Base-by-base conservation (phyloP, 1,140 invertebrate species). In the Plectrocnemia conspersa region DNA sequence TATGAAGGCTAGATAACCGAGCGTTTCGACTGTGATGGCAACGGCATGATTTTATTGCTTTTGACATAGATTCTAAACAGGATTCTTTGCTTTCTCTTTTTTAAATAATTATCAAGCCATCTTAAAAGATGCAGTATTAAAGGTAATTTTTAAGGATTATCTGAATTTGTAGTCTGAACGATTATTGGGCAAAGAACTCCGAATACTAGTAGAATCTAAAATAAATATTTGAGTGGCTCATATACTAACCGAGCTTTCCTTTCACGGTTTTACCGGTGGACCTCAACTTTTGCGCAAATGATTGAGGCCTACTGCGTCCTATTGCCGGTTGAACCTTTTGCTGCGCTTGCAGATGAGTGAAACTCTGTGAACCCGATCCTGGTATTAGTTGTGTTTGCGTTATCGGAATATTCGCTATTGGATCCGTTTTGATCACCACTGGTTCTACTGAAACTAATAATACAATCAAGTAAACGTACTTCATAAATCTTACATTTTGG, bases 201-300 rank as follows among this genome's bases (percentile, higher is more conserved):
- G n/a, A n/a, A n/a, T n/a, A n/a, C n/a, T n/a, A n/a, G n/a, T n/a
- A n/a, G n/a, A n/a, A n/a, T n/a, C n/a, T n/a, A n/a, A n/a, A n/a
- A n/a, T n/a, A n/a, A n/a, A n/a, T n/a, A n/a, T n/a, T n/a, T n/a
- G n/a, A n/a, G n/a, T n/a, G n/a, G n/a, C 7, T 32, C 27, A 32
- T 50, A 36, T 19, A 52, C 48, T 59, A 62, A 77, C 74, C 73
- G 21, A 79, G 63, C 60, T 75, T 78, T 44, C 81, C 86, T 68
- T 88, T 89, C 0, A 89, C 87, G 48, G 81, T 87, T 72, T 89
- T 89, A 1, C 86, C 85, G 1, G 88, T 91, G 9, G 87, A 89
- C 2, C 88, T 74, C 25, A 92, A 72, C 63, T 90, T 89, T 68
- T 91, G 88, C 1, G 89, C 88, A 70, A 93, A 91, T 64, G 86